Percentiles rank a stretch among this genome's conserved stretches.
Conservation (phyloP, 2,797 vertebrate genomes). For the Phyllotis vaccarum region DNA sequence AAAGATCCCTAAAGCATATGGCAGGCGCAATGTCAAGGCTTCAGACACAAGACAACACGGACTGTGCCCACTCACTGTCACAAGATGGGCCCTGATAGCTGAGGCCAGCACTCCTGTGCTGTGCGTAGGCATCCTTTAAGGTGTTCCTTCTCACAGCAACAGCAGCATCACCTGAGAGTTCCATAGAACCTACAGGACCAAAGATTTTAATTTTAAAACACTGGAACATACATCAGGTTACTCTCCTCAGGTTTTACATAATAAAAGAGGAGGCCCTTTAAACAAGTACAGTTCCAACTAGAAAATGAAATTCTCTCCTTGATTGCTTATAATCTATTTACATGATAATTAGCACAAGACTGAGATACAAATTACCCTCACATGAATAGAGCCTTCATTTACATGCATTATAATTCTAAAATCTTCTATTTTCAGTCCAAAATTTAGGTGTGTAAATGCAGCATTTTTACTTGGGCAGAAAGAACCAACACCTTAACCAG, state of each 20-base stretch:
- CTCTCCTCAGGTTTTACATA: constrained; percentile 37
- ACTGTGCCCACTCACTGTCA: neutral
- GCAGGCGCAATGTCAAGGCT: neutral
- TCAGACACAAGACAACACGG: neutral
- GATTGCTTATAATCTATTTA: constrained; percentile 76
- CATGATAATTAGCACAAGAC: constrained; percentile 74
- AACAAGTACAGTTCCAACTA: constrained; percentile 59
- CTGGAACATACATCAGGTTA: neutral
- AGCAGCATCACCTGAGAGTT: neutral
- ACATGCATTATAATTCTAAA: constrained; percentile 80
- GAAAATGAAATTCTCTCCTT: constrained; percentile 67
- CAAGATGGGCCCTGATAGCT: neutral
- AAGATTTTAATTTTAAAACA: constrained; percentile 55
- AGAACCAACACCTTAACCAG: constrained; percentile 46
- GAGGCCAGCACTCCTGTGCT: neutral
- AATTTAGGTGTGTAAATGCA: constrained; percentile 39
- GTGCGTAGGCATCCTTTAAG: neutral
- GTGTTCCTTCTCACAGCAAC: neutral
- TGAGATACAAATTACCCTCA: constrained; percentile 74
- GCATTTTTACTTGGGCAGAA: constrained; percentile 60
- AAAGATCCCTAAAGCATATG: neutral
- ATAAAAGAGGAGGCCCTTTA: constrained; percentile 61
- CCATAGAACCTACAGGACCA: neutral
- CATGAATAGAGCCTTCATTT: constrained; percentile 73
- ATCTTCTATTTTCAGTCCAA: constrained; percentile 72